A percentile compares a stretch with the other conserved stretches of the same genome.
Conservation (phyloP, 2,797 vertebrate genomes). For the Pteronotus mesoamericanus region DNA sequence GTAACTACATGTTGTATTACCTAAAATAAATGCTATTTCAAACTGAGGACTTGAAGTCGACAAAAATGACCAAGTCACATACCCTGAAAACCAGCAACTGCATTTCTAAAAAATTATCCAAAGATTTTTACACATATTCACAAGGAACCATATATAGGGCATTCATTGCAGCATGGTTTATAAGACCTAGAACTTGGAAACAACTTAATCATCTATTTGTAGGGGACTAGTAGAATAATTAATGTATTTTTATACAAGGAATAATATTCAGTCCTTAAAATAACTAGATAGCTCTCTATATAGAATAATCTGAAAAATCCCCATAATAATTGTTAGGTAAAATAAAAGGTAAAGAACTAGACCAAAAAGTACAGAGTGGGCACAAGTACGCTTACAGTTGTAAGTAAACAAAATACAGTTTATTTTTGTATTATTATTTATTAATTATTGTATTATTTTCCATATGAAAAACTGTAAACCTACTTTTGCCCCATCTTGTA, state of each 20-base stretch:
- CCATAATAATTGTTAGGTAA: not conserved
- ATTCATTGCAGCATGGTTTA: not conserved
- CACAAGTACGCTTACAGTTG: not conserved
- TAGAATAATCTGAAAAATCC: not conserved
- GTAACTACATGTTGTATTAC: not conserved
- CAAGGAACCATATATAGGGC: not conserved
- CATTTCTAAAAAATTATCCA: not conserved
- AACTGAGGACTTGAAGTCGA: not conserved
- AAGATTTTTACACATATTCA: not conserved
- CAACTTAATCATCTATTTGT: not conserved
- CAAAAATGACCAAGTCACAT: not conserved
- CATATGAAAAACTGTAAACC: not conserved
- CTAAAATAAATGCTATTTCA: conserved; percentile 5
- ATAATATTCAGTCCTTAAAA: not conserved
- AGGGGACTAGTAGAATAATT: not conserved
- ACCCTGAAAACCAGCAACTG: not conserved
- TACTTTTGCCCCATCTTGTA: not conserved
- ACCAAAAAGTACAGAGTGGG: not conserved
- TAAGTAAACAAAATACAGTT: not conserved
- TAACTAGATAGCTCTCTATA: not conserved
- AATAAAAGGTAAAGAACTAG: not conserved
- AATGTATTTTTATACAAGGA: not conserved
- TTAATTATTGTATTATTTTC: not conserved
- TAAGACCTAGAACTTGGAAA: not conserved
- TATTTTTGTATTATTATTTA: too few species aligned